Evolutionary conservation across 2,113 vertebrate species (phyloP), one percentile per base, ranked within the genome.

Genomic region (Nettapus auritus): DNA sequence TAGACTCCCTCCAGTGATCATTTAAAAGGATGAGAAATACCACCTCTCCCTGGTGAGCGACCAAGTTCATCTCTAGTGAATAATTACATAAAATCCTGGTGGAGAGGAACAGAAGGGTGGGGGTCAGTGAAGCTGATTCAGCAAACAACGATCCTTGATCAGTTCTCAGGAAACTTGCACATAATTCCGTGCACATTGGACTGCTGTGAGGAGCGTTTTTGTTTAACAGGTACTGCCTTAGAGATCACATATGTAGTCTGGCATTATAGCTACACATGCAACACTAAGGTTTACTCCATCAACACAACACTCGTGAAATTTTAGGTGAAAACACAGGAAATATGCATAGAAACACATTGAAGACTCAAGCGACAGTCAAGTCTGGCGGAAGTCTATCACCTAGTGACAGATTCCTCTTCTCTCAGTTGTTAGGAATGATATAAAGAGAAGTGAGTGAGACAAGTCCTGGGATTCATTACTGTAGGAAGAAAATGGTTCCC

Each of bases 331-430:
- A 76, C 79, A 91, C 18, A 57, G 36, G 28, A 26, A 33, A 56
- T 44, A 60, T 14, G 34, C 63, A 83, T 7, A 55, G 79, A 75
- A 79, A 31, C 20, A 93, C 52, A 76, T n/a, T 3, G 1, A 42
- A 94, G 86, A 50, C 56, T 83, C 40, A 77, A 84, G 46, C 70
- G 52, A 70, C 90, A 95, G 62, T 38, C 33, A 50, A 89, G 82
- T 56, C 88, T 95, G 82, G 82, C 93, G 93, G 73, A 83, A 93
- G 83, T 81, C 93, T 94, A 84, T 95, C 96, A 95, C 83, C 73
- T 52, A 89, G 73, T 89, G 86, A 96, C 92, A 92, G 92, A 40
- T 93, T 90, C 71, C 68, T 75, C 80, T 85, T 33, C 90, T 59
- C 88, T 81, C 76, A 55, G 46, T 86, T 87, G 34, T 76, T 90